Percentiles rank a stretch among this genome's conserved stretches.
These are phyloP conservation scores for Dendrocopos noguchii DNA, from an alignment of 2,113 vertebrate genomes.

Conservation along the genomic window DNA sequence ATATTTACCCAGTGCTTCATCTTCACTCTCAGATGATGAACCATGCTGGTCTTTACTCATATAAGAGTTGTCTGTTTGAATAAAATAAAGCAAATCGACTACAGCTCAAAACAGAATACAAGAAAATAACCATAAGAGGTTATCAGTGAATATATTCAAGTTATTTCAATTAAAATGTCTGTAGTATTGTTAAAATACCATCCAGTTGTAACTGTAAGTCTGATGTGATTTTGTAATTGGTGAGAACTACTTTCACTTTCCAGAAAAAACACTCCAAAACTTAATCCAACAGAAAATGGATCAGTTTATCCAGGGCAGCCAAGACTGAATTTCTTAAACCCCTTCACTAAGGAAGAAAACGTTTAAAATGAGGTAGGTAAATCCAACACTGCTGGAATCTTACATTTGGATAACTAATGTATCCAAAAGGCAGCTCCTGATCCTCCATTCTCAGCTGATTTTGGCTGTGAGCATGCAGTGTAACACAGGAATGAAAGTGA, in stretches of 20 bases:
- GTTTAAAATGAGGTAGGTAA: background rate
- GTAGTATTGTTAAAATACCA: background rate
- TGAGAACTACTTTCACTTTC: background rate
- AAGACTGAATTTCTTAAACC: background rate
- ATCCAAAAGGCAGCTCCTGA: background rate
- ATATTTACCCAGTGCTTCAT: constrained; percentile 94
- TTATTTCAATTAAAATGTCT: background rate
- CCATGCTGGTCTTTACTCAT: constrained; percentile 83
- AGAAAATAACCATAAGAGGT: constrained; percentile 41
- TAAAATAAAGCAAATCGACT: constrained; percentile 68
- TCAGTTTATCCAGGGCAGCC: background rate
- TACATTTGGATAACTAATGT: background rate
- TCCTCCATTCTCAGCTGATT: background rate
- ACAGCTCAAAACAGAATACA: constrained; percentile 41
- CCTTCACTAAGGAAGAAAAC: background rate
- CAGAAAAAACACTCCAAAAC: background rate
- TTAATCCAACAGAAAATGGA: background rate
- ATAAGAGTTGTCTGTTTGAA: constrained; percentile 86
- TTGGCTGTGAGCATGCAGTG: background rate
- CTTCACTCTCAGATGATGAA: constrained; percentile 97
- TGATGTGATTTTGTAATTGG: background rate
- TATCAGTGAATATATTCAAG: constrained; percentile 41
- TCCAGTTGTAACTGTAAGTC: background rate
- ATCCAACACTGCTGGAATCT: background rate
- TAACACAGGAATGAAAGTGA: background rate